Evolutionary conservation across 2,113 vertebrate genomes (phyloP), one percentile per base, ranked within the genome.

Genomic region (Globicephala melas): DNA sequence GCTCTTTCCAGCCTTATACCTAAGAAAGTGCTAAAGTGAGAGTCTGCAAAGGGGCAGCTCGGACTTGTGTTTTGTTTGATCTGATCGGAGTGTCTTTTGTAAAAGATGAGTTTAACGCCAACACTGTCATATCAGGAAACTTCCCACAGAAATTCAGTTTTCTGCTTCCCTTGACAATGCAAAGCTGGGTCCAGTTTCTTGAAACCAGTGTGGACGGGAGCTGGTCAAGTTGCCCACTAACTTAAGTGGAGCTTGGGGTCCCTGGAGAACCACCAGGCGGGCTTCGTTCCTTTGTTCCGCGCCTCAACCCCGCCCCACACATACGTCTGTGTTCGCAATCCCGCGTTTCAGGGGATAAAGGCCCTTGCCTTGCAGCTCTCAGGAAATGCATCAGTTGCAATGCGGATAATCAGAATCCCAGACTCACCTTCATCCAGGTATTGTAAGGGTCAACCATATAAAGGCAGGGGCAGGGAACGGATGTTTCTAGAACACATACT

Each of bases 271-370:
- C 47, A 21, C 1, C 23, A 8, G n/a, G 25, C 8, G 38, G 62
- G 63, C 26, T 67, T 67, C 2, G 0, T 33, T 50, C 58, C 26
- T 80, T n/a, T 44, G 8, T 17, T 14, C 20, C 25, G 23, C 18
- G 33, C 58, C 36, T n/a, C 53, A 23, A 12, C 3, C 85, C 33
- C 8, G 1, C 7, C 20, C 15, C 31, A 33, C 28, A 53, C 6
- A 1, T 0, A 26, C 33, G 2, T 58, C 3, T 28, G 60, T 1
- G 1, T 53, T 26, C 53, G 12, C 12, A 31, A 0, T 8, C 8
- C 4, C 41, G 5, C 1, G 0, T n/a, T 84, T 50, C 13, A 10
- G 11, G 26, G 26, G 47, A 50, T 17, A 26, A 71, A 87, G 38
- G 14, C 8, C 18, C 8, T 76, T 26, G 6, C 33, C 15, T 18